Conservation (phyloP, 2,888 invertebrate species). For the Thecophora atra region DNA sequence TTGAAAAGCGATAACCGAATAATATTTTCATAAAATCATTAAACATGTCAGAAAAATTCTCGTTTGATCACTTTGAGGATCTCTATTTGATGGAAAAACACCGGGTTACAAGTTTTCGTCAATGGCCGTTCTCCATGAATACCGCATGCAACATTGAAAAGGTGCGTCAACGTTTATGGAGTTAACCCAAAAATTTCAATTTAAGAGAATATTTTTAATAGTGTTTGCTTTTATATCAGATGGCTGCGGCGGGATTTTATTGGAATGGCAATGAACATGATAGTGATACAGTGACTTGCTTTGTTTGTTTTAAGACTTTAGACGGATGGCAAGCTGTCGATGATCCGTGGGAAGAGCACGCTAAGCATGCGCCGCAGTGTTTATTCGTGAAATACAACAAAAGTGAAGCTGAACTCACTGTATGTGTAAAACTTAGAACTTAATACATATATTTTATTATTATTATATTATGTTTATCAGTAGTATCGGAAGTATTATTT, state of each 20-base stretch:
- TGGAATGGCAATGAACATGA: slow-evolving; percentile 75
- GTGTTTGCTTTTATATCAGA: slow-evolving; percentile 65
- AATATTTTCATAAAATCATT: too few species aligned
- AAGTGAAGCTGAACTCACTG: slow-evolving; percentile 71
- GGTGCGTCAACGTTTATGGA: slow-evolving; percentile 55
- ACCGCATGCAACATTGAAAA: slow-evolving; percentile 73
- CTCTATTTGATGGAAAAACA: slow-evolving; percentile 63
- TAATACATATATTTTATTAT: too few species aligned
- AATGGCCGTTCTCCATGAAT: slow-evolving; percentile 76
- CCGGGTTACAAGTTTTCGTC: slow-evolving; percentile 74
- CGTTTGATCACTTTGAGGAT: slow-evolving; percentile 49
- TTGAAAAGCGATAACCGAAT: too few species aligned
- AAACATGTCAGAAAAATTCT: too few species aligned
- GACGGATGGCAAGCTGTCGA: slow-evolving; percentile 89
- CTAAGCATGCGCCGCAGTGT: slow-evolving; percentile 77
- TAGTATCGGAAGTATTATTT: too few species aligned
- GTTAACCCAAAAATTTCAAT: too few species aligned
- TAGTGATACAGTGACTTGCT: slow-evolving; percentile 82
- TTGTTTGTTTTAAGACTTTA: slow-evolving; percentile 81
- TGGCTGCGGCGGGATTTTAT: slow-evolving; percentile 88
- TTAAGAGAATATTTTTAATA: too few species aligned
- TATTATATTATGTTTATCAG: too few species aligned
- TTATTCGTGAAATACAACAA: slow-evolving; percentile 74
- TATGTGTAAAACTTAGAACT: slow-evolving; percentile 53
- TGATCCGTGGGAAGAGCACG: slow-evolving; percentile 84